Evolutionary conservation across 2,113 vertebrate species (phyloP).

Genomic region (Neogale vison): DNA sequence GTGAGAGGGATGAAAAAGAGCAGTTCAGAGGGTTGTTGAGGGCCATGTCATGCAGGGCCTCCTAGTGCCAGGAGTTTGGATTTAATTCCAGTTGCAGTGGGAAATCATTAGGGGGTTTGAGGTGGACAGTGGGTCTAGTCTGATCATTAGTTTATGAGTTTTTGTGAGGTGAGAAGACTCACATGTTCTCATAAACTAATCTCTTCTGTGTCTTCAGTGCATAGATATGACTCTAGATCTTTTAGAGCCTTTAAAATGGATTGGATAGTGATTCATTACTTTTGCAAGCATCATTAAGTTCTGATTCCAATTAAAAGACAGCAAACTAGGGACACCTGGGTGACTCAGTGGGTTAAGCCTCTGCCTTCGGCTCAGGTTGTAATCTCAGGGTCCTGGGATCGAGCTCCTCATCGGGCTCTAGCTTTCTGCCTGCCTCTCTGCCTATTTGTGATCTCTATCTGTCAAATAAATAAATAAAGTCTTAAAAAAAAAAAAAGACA

Average conservation of each 20-base stretch:
- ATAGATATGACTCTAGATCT: background rate
- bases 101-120: background rate
- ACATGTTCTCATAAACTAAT: background rate
- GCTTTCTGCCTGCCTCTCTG: no score
- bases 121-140: background rate
- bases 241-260: background rate
- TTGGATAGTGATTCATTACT: no score
- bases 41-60: no score
- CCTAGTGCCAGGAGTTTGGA: background rate
- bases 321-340: no score
- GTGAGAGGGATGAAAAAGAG: background rate
- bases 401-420: no score
- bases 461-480: no score
- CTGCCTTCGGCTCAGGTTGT: no score
- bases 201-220: background rate
- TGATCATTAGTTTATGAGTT: background rate
- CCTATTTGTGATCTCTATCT: no score
- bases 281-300: background rate
- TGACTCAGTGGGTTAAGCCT: no score
- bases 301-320: background rate
- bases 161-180: background rate
- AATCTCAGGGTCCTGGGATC: no score
- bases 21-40: background rate
- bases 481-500: background rate
- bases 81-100: background rate